These are phyloP conservation scores for Lottia gigantea DNA, from an alignment of 2,888 invertebrate genomes.

Conservation along the genomic window DNA sequence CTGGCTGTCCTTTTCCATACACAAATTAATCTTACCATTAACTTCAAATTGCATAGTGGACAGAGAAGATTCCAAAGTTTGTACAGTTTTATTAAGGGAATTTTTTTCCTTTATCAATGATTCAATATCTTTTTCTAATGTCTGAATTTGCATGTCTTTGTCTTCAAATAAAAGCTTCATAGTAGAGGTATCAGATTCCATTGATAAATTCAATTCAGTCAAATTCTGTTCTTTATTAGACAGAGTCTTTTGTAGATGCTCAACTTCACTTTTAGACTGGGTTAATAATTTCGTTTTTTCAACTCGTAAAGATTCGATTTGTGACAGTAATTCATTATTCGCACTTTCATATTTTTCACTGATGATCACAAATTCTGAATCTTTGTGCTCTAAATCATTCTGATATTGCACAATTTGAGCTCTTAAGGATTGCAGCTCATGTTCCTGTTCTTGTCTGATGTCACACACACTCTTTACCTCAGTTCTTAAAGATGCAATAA, in stretches of 20 bases:
- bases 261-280: conserved; percentile 10
- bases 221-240: conserved; percentile 23
- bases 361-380: background rate
- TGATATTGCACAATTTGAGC: background rate
- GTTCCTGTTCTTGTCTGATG: background rate
- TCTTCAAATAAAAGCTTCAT: conserved; percentile 24
- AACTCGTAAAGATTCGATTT: background rate
- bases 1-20: conserved; percentile 24
- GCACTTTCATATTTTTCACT: background rate
- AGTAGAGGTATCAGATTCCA: conserved; percentile 23
- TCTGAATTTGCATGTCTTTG: conserved; percentile 26
- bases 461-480: background rate
- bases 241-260: conserved; percentile 17
- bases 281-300: background rate
- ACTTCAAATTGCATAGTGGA: background rate
- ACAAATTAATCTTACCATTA: conserved; percentile 19
- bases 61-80: conserved; percentile 20
- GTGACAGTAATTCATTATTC: background rate
- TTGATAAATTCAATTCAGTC: conserved; percentile 15
- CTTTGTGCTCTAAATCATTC: background rate
- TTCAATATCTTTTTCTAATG: conserved; percentile 23
- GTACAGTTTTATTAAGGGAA: conserved; percentile 14
- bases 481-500: background rate
- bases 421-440: background rate
- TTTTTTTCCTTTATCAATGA: conserved; percentile 14